A percentile compares a stretch with the other conserved stretches of the same genome.
These are phyloP conservation scores for Melangyna quadrimaculata DNA, from an alignment of 2,888 invertebrate genomes.

Conservation along the genomic window DNA sequence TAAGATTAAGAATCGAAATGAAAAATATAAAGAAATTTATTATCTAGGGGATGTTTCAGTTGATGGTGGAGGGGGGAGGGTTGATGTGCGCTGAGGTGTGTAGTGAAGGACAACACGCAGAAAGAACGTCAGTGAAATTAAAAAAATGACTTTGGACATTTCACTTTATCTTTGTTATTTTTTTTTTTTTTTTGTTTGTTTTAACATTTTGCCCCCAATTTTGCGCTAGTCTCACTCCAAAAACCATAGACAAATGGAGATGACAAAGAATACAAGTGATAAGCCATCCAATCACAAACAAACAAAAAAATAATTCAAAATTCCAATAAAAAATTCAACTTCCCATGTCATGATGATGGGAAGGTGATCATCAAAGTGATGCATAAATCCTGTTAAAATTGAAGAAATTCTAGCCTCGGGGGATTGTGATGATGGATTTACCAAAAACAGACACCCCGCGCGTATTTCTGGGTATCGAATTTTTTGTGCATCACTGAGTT, in stretches of 20 bases:
- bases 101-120: neutral
- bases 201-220: neutral
- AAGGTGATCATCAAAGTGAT: slow-evolving; percentile 55
- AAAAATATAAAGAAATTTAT: slow-evolving; percentile 57
- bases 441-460: too few relatives aligned
- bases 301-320: slow-evolving; percentile 2
- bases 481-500: slow-evolving; percentile 53
- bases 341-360: slow-evolving; percentile 1
- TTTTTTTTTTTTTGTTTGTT: too few relatives aligned
- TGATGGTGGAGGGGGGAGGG: neutral
- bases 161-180: slow-evolving; percentile 39
- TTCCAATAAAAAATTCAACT: slow-evolving; percentile 6
- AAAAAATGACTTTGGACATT: slow-evolving; percentile 42
- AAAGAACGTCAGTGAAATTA: slow-evolving; percentile 34
- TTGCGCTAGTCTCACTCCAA: neutral
- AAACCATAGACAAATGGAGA: neutral
- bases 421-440: too few relatives aligned
- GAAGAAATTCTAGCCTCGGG: slow-evolving; percentile 50
- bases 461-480: slow-evolving; percentile 41
- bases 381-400: slow-evolving; percentile 56
- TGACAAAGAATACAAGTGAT: slow-evolving; percentile 3
- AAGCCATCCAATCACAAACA: slow-evolving; percentile 16
- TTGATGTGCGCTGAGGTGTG: neutral
- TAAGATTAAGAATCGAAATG: slow-evolving; percentile 45
- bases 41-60: neutral